Evolutionary conservation across 2,888 invertebrate genomes (phyloP).

Genomic region (Chymomyza fuscimana): DNA sequence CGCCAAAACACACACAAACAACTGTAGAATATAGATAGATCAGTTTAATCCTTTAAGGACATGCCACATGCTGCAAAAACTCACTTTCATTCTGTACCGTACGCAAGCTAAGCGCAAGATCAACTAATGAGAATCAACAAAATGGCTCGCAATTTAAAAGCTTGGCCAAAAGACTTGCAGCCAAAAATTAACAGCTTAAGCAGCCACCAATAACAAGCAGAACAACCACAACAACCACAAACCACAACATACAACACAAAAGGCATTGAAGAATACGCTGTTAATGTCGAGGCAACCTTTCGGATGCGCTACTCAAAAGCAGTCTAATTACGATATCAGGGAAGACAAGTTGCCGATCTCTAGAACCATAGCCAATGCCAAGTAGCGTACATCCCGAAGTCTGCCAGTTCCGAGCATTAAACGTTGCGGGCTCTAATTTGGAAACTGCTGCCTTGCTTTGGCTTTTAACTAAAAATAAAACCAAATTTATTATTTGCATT

Average conservation of each 20-base stretch:
- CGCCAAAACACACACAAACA: conserved; percentile 62
- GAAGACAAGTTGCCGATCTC: background rate
- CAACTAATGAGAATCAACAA: conserved; percentile 56
- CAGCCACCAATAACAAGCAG: background rate
- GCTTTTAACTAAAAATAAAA: conserved; percentile 18
- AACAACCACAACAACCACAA: background rate
- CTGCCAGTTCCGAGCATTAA: background rate
- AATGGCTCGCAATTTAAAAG: conserved; percentile 60
- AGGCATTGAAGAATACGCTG: background rate
- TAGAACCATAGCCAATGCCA: background rate
- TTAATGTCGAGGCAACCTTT: background rate
- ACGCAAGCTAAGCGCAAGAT: conserved; percentile 49
- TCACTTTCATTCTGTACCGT: conserved; percentile 62
- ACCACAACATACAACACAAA: background rate
- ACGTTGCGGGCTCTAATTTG: background rate
- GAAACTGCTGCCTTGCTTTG: background rate
- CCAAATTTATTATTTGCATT: conserved; percentile 56
- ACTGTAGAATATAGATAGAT: conserved; percentile 32
- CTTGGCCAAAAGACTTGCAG: conserved; percentile 10
- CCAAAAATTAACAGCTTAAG: background rate
- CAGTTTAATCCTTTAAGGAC: conserved; percentile 27
- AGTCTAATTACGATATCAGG: background rate
- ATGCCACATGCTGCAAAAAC: conserved; percentile 21
- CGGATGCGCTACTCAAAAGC: background rate
- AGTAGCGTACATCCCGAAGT: background rate